Base-by-base conservation (phyloP, 2,888 invertebrate genomes). In the Patella depressa region DNA sequence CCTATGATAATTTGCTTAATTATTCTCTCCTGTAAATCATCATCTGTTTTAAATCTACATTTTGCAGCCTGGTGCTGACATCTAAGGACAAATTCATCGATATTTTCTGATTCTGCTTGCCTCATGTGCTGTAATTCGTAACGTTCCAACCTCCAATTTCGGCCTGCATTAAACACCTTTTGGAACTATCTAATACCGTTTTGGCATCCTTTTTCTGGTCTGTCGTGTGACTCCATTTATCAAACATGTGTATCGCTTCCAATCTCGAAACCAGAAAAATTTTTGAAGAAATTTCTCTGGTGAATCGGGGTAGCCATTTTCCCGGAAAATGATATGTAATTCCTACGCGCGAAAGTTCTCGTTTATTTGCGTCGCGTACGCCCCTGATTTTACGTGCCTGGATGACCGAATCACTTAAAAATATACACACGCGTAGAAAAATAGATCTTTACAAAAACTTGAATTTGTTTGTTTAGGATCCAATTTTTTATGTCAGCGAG, bases 21-120 rank as follows among this genome's bases (percentile, higher is more conserved):
- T n/a, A 65, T 9, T 65, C 65, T 14, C 15, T 65, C 65, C 24
- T 65, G 19, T 19, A 65, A 19, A 19, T 65, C 65, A 11, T n/a
- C 65, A 11, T n/a, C 65, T 65, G 19, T 24, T 65, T 65, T n/a
- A 19, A 65, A 65, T n/a, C 9, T 65, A 24, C 19, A 65, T 19
- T 65, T 65, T 9, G 65, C 65, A 19, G 65, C 65, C 24, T 65
- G 19, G 24, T 65, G 65, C 65, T 65, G 65, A 24, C 65, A 65
- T 65, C 19, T 65, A n/a, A 65, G n/a, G 65, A 24, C 65, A 65
- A 65, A 65, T n/a, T 65, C 65, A 24, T 65, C 65, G 9, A 65
- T 7, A 19, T 65, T 65, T 65, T 65, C 65, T 12, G 65, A 65
- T 65, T 65, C 65, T 65, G 5, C 12, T 12, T 65, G 65, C 24